Conservation (phyloP, 2,888 invertebrate species). For the Drosophila nr. perissopoda region DNA sequence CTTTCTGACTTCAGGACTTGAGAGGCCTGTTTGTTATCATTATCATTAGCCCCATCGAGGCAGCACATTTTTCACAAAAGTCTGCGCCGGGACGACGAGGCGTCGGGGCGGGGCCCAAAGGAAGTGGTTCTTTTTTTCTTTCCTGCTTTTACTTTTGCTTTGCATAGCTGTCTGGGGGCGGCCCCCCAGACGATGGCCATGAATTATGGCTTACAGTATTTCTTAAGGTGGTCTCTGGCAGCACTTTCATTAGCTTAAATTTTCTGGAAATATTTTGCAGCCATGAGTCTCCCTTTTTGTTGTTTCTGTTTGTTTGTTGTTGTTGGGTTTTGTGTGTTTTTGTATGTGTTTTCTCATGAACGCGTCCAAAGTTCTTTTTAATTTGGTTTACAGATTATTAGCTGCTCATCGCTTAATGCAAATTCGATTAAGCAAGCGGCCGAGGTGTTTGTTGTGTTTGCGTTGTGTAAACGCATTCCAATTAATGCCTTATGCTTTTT, state of each 20-base stretch:
- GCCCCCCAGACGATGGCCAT: conserved; percentile 61
- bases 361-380: conserved; percentile 63
- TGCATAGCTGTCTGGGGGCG: conserved; percentile 46
- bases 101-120: conserved; percentile 16
- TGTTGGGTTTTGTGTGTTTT: conserved; percentile 43
- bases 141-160: conserved; percentile 28
- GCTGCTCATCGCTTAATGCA: conserved; percentile 78
- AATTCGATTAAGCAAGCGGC: conserved; percentile 67
- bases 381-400: conserved; percentile 81
- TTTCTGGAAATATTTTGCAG: conserved; percentile 79
- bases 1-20: conserved; percentile 77
- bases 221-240: conserved; percentile 58
- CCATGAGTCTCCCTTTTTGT: conserved; percentile 15
- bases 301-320: conserved; percentile 12
- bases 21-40: conserved; percentile 80
- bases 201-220: conserved; percentile 83
- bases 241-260: conserved; percentile 83
- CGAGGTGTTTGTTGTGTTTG: conserved; percentile 42
- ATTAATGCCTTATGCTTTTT: conserved; percentile 7
- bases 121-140: conserved; percentile 3
- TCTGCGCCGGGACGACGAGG: conserved; percentile 6
- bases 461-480: conserved; percentile 18
- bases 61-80: conserved; percentile 56
- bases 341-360: conserved; percentile 39
- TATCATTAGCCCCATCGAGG: conserved; percentile 71